A percentile compares a stretch with the other conserved stretches of the same genome.
phyloP scores from a whole-genome alignment of 1,140 invertebrate species.

The Psilanteris sp. region DNA sequence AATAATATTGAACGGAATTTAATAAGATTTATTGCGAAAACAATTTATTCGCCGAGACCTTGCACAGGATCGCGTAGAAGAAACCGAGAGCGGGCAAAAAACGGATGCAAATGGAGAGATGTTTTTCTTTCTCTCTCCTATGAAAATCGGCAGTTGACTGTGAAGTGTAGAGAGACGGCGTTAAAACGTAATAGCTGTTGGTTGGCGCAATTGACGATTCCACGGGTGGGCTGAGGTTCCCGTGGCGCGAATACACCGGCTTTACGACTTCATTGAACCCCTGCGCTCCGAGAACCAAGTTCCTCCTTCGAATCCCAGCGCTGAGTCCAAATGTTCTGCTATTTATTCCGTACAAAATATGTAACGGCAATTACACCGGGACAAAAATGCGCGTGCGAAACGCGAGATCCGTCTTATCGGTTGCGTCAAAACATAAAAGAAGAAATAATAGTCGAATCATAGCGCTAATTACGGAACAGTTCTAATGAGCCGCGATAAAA shows the following conservation, averaged over 20 bases:
- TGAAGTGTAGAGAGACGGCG: constrained; percentile 65
- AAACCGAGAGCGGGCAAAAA: too few species aligned
- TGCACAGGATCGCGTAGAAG: too few species aligned
- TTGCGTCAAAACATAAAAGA: constrained; percentile 18
- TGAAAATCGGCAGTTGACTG: constrained; percentile 67
- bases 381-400: constrained; percentile 39
- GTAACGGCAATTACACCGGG: constrained; percentile 20
- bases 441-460: constrained; percentile 12
- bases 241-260: constrained; percentile 49
- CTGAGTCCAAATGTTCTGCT: constrained; percentile 30
- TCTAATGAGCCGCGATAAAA: constrained; percentile 18
- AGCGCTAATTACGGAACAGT: constrained; percentile 10
- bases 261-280: constrained; percentile 70
- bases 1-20: too few species aligned
- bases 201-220: constrained; percentile 76
- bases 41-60: too few species aligned
- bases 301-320: constrained; percentile 4
- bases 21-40: too few species aligned
- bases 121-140: too few species aligned
- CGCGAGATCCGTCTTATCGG: constrained; percentile 5
- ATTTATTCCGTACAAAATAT: constrained; percentile 33
- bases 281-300: constrained; percentile 15
- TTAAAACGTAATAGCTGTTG: constrained; percentile 74
- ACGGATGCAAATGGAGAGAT: too few species aligned
- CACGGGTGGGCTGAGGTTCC: constrained; percentile 71